These are phyloP conservation scores for Lasioglossum leucozonium DNA, from an alignment of 2,888 invertebrate genomes.

Conservation along the genomic window DNA sequence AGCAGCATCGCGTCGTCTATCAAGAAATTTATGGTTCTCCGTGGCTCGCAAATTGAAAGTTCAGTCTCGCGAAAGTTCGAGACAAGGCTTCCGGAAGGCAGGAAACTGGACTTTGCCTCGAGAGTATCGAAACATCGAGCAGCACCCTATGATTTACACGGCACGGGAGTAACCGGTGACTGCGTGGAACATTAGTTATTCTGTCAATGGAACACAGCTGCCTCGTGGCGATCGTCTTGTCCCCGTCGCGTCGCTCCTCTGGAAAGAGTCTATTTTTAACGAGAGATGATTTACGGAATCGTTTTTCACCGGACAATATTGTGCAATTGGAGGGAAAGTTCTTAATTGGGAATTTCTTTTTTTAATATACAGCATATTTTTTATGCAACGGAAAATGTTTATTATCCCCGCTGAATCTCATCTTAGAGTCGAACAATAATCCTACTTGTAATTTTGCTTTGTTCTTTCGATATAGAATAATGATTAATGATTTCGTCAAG, in stretches of 20 bases:
- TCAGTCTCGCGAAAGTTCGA: background rate
- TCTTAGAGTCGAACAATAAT: too few species aligned
- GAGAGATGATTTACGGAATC: background rate
- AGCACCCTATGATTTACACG: conserved; percentile 72
- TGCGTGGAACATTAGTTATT: conserved; percentile 71
- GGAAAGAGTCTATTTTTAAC: conserved; percentile 19
- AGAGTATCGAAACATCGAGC: conserved; percentile 71
- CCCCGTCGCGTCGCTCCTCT: conserved; percentile 37
- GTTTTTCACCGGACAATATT: background rate
- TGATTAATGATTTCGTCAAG: too few species aligned
- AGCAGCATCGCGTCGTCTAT: background rate
- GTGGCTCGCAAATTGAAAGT: background rate
- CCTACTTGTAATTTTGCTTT: too few species aligned
- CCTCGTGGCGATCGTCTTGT: conserved; percentile 61
- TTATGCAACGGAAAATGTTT: too few species aligned
- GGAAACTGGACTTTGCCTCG: conserved; percentile 59
- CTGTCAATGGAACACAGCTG: conserved; percentile 66
- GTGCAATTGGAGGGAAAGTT: background rate
- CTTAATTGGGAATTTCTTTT: too few species aligned
- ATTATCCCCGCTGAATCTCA: too few species aligned
- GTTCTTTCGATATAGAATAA: too few species aligned
- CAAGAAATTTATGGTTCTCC: background rate
- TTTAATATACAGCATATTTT: too few species aligned
- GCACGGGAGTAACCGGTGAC: conserved; percentile 62
- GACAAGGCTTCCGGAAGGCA: conserved; percentile 51